Conservation (phyloP, 2,113 vertebrate genomes). For the Cyphomyrus plagiostoma region DNA sequence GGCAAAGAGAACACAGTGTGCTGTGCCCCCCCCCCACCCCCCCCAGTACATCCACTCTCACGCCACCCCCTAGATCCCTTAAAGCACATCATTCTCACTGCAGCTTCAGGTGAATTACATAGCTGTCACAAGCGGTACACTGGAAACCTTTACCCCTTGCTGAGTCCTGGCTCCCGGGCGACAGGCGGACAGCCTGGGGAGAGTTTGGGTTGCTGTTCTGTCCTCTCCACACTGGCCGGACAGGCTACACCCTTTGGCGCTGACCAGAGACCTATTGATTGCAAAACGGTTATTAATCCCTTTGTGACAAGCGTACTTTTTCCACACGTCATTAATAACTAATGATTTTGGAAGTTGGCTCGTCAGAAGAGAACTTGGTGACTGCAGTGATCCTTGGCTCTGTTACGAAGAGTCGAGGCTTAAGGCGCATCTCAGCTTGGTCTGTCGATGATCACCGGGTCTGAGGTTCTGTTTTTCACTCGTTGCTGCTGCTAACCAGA, state of each 20-base stretch:
- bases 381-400: background rate
- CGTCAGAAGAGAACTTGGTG: background rate
- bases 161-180: background rate
- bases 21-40: background rate
- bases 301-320: background rate
- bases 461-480: background rate
- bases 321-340: background rate
- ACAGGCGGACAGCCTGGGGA: background rate
- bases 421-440: background rate
- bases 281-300: background rate
- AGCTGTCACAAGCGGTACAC: background rate
- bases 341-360: background rate
- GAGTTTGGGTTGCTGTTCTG: background rate
- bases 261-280: background rate
- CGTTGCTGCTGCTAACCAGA: background rate
- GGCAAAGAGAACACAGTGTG: conserved; percentile 28
- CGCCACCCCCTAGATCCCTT: background rate
- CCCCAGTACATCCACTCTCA: background rate
- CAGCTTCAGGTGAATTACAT: background rate
- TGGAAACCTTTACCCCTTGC: background rate
- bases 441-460: background rate
- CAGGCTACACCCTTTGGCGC: background rate
- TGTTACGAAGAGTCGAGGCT: background rate
- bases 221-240: background rate
- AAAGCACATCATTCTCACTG: background rate